phyloP scores from a whole-genome alignment of 2,113 vertebrate genomes.

The Myxocyprinus asiaticus region DNA sequence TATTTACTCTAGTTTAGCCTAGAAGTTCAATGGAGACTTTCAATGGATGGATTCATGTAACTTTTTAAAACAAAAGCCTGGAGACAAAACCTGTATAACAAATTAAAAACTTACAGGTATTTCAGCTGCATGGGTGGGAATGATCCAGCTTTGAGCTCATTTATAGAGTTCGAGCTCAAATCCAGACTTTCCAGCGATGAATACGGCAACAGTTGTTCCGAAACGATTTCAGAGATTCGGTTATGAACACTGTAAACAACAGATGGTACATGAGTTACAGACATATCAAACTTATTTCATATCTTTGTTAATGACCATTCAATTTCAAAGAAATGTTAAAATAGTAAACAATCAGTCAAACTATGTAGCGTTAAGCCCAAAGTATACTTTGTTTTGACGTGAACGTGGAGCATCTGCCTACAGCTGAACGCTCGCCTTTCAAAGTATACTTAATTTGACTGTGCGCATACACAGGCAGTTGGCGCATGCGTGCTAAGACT shows the following conservation, averaged over 20 bases:
- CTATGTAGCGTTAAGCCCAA: too few species aligned
- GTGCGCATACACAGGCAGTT: too few species aligned
- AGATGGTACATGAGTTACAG: not conserved
- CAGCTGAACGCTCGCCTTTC: too few species aligned
- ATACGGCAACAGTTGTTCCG: conserved; percentile 68
- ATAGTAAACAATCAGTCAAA: too few species aligned
- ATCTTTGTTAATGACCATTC: not conserved
- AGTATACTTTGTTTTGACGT: too few species aligned
- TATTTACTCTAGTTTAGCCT: too few species aligned
- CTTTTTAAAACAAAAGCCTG: too few species aligned
- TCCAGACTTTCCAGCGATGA: conserved; percentile 70
- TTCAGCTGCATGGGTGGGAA: conserved; percentile 74
- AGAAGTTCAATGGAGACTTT: too few species aligned
- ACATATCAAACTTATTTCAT: not conserved
- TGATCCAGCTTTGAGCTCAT: conserved; percentile 69
- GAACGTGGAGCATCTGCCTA: too few species aligned
- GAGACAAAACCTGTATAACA: not conserved
- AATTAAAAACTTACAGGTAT: conserved; percentile 67
- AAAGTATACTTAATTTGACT: too few species aligned
- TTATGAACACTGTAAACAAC: conserved; percentile 68
- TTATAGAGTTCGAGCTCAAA: conserved; percentile 73
- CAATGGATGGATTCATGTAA: too few species aligned
- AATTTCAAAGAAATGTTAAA: not conserved
- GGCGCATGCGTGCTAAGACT: too few species aligned
- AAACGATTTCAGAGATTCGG: conserved; percentile 67